Evolutionary conservation across 2,888 invertebrate species (phyloP).

Genomic region (Lamellibrachia columna): DNA sequence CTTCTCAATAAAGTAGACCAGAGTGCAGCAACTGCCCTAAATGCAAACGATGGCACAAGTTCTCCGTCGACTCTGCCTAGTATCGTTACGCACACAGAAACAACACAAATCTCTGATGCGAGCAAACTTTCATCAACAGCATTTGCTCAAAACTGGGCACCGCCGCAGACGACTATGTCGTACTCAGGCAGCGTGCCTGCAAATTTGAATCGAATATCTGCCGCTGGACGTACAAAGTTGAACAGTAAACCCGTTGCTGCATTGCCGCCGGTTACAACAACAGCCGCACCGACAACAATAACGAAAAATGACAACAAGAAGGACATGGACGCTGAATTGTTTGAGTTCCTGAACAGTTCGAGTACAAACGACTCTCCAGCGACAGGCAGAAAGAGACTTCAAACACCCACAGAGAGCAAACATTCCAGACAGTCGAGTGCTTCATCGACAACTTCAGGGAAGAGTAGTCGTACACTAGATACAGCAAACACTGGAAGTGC

Average conservation of each 20-base stretch:
- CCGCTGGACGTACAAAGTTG: slow-evolving; percentile 34
- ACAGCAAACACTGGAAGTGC: slow-evolving; percentile 17
- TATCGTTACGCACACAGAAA: neutral
- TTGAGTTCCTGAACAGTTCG: slow-evolving; percentile 66
- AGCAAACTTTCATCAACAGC: neutral
- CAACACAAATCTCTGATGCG: neutral
- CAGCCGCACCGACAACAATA: slow-evolving; percentile 31
- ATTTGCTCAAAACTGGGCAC: neutral
- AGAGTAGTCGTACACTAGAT: slow-evolving; percentile 32
- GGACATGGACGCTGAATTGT: slow-evolving; percentile 65
- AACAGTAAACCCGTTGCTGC: slow-evolving; percentile 19
- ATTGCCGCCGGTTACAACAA: slow-evolving; percentile 23
- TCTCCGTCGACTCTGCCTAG: neutral
- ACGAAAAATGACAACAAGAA: slow-evolving; percentile 39
- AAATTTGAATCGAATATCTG: slow-evolving; percentile 39
- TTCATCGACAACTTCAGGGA: slow-evolving; percentile 54
- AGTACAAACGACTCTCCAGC: slow-evolving; percentile 40
- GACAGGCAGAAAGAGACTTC: neutral
- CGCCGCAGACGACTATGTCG: slow-evolving; percentile 30
- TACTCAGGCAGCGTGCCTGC: slow-evolving; percentile 52
- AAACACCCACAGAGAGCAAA: slow-evolving; percentile 41
- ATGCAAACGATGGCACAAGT: neutral
- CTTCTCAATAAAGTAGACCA: slow-evolving; percentile 80
- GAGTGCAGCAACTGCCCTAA: slow-evolving; percentile 75
- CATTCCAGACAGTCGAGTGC: slow-evolving; percentile 63